Evolutionary conservation across 2,888 invertebrate species (phyloP).

Genomic region (Eueremaeus valkanovi): DNA sequence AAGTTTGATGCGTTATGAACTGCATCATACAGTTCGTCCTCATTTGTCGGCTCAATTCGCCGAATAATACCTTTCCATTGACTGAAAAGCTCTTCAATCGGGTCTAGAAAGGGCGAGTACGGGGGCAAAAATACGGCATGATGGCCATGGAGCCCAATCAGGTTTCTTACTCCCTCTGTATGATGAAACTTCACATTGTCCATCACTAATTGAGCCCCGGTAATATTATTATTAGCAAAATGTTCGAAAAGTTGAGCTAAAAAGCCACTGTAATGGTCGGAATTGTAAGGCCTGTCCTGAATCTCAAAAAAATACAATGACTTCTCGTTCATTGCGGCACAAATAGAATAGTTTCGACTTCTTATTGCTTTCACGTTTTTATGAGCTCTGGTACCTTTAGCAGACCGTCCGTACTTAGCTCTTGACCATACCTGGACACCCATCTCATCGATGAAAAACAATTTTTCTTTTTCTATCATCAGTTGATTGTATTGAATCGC

Average conservation of each 20-base stretch:
- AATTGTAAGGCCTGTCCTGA: not conserved
- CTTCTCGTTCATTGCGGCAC: not conserved
- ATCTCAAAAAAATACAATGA: not conserved
- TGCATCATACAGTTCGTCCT: not conserved
- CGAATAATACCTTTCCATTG: not conserved
- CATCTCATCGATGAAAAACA: not conserved
- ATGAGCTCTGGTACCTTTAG: not conserved
- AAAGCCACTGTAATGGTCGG: not conserved
- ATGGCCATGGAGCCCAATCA: not conserved
- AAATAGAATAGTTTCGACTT: not conserved
- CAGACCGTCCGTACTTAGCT: not conserved
- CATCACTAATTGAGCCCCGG: not conserved
- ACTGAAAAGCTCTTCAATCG: not conserved
- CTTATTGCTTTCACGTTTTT: not conserved
- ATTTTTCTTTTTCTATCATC: not conserved
- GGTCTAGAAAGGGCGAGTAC: not conserved
- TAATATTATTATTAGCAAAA: not conserved
- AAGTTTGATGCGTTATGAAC: not conserved
- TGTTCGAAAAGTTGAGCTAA: not conserved
- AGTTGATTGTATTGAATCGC: not conserved
- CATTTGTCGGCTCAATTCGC: not conserved
- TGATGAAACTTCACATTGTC: not conserved
- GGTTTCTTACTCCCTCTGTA: not conserved
- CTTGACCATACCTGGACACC: not conserved
- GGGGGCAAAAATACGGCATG: not conserved